phyloP scores from a whole-genome alignment of 2,888 invertebrate genomes.

The Ennomos fuscantarius region DNA sequence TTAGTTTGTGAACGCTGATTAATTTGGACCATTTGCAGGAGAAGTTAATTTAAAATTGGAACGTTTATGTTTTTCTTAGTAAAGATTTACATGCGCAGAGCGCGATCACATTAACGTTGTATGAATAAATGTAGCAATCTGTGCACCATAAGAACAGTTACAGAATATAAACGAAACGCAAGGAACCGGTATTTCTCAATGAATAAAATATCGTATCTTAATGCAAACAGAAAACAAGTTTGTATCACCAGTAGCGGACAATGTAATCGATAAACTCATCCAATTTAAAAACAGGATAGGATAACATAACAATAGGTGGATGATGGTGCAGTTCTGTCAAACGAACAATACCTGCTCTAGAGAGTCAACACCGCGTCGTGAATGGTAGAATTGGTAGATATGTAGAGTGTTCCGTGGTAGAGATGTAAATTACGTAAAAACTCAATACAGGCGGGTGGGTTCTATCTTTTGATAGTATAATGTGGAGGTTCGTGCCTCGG shows the following conservation, averaged over 20 bases:
- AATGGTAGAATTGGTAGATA: slow-evolving; percentile 40
- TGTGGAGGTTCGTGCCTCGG: slow-evolving; percentile 70
- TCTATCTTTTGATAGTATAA: slow-evolving; percentile 78
- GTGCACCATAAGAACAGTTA: slow-evolving; percentile 22
- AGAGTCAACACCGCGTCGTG: slow-evolving; percentile 44
- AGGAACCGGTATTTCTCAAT: slow-evolving; percentile 38
- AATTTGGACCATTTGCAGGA: background rate
- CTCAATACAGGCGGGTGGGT: slow-evolving; percentile 67
- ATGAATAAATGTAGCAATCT: slow-evolving; percentile 24
- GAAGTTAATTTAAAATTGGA: slow-evolving; percentile 4
- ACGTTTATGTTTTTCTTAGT: slow-evolving; percentile 13
- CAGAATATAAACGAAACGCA: slow-evolving; percentile 35
- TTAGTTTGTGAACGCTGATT: slow-evolving; percentile 38
- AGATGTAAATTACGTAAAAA: slow-evolving; percentile 80
- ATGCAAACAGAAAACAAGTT: slow-evolving; percentile 43
- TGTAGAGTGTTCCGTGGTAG: slow-evolving; percentile 53
- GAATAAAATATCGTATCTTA: slow-evolving; percentile 40
- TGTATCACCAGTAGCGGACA: slow-evolving; percentile 62
- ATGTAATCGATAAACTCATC: slow-evolving; percentile 69
- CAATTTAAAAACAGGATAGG: slow-evolving; percentile 64
- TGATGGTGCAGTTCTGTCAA: slow-evolving; percentile 63
- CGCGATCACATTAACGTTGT: slow-evolving; percentile 17
- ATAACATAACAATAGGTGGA: slow-evolving; percentile 57
- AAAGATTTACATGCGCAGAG: slow-evolving; percentile 8
- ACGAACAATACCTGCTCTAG: slow-evolving; percentile 49